These are phyloP conservation scores for Metallyticus violacea DNA, from an alignment of 2,888 invertebrate genomes.

Conservation along the genomic window DNA sequence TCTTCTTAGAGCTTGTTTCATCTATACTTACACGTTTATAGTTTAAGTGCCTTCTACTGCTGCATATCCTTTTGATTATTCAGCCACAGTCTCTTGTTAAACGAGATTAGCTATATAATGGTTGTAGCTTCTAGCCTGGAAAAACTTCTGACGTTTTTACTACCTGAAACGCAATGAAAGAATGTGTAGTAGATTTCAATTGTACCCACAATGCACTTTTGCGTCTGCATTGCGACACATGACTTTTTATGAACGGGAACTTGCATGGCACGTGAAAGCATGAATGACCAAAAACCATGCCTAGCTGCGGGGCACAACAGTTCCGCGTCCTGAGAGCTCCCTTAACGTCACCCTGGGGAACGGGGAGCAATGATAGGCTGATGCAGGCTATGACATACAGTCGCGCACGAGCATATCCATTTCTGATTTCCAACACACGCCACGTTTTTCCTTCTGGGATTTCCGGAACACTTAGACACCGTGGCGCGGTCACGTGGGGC, in stretches of 20 bases:
- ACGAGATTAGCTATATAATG: too few relatives aligned
- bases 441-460: conserved; percentile 6
- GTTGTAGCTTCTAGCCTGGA: too few relatives aligned
- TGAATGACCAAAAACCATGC: neutral
- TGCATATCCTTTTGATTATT: too few relatives aligned
- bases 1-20: too few relatives aligned
- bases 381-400: conserved; percentile 24
- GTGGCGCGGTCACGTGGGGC: neutral
- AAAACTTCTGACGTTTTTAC: too few relatives aligned
- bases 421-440: conserved; percentile 21
- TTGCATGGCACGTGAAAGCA: too few relatives aligned
- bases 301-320: conserved; percentile 13
- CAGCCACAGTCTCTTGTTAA: too few relatives aligned
- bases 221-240: neutral
- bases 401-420: neutral
- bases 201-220: neutral
- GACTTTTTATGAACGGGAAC: neutral
- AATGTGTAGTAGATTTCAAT: too few relatives aligned
- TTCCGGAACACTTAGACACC: conserved; percentile 12
- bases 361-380: conserved; percentile 10
- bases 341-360: conserved; percentile 24
- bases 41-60: too few relatives aligned
- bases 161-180: too few relatives aligned
- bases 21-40: too few relatives aligned
- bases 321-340: neutral